Evolutionary conservation across 2,888 invertebrate genomes (phyloP), one percentile per base, ranked within the genome.

Genomic region (Mesorhabditis belari): DNA sequence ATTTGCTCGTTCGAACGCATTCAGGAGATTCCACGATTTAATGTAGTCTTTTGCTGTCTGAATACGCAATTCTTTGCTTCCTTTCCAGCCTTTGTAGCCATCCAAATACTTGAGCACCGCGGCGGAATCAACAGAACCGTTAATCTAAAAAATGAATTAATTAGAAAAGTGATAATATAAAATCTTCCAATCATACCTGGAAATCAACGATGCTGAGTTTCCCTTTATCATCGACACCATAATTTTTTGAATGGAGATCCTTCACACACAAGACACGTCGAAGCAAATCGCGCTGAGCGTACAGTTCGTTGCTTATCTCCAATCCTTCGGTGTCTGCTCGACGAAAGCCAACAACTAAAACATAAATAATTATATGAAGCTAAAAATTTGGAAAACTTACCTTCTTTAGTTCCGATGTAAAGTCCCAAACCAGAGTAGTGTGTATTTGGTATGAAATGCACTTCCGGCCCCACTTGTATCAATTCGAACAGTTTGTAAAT

Each of bases 401-500:
- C 57, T n/a, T 57, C 57, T 57, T 57, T 44, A 5, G 57, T 57
- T 21, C 44, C 57, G 49, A 57, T 57, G 29, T 57, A 57, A 4
- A 57, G 49, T 12, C 44, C 57, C 12, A 57, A 49, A 21, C 19
- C n/a, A 21, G 57, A 57, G n/a, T 57, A 57, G n/a, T 57, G 57
- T n/a, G 25, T 24, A 24, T 57, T 57, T 6, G 57, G 57, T 23
- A 57, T 57, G 26, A 57, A 57, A 49, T 57, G 49, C 24, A 57
- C 57, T n/a, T 50, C 44, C 29, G 57, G 57, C 44, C 57, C 49
- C 21, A 49, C 19, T 19, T 44, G 5, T 28, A 57, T 57, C 35
- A 44, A 9, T 24, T 57, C 57, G 21, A 57, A n/a, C 21, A 57
- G n/a, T 49, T 44, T n/a, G 44, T 57, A 57, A 19, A 57, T 26